A percentile compares a stretch with the other conserved stretches of the same genome.
These are phyloP conservation scores for Troilus luridus DNA, from an alignment of 2,888 invertebrate genomes.

Conservation along the genomic window DNA sequence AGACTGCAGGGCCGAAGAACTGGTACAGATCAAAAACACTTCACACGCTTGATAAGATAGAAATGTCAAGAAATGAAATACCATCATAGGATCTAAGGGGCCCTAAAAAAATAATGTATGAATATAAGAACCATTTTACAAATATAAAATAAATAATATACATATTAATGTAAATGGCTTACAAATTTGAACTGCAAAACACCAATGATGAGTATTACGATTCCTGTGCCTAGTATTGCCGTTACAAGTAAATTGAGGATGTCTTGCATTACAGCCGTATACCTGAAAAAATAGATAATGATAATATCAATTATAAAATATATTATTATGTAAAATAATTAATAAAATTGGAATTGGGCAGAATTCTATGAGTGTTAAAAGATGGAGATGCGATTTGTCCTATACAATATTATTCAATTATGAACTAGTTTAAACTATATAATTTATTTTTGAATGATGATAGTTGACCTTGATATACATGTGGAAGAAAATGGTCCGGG, in stretches of 20 bases:
- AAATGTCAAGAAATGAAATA: slow-evolving; percentile 24
- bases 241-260: neutral
- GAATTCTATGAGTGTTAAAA: too few species aligned
- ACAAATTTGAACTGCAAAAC: slow-evolving; percentile 31
- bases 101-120: neutral
- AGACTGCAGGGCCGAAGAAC: neutral
- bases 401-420: too few species aligned
- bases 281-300: neutral
- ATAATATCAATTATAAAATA: neutral
- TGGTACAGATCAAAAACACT: slow-evolving; percentile 9
- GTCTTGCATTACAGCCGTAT: slow-evolving; percentile 29
- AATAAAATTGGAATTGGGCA: too few species aligned
- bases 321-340: too few species aligned
- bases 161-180: neutral
- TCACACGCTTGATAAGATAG: neutral
- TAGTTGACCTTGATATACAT: too few species aligned
- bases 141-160: too few species aligned
- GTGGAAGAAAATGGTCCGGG: too few species aligned
- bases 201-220: slow-evolving; percentile 13
- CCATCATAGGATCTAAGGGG: neutral
- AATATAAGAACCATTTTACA: too few species aligned
- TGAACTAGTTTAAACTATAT: too few species aligned
- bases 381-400: too few species aligned
- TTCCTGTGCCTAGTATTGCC: slow-evolving; percentile 23
- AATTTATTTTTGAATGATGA: too few species aligned